Percentiles rank a stretch among this genome's conserved stretches.
phyloP scores from a whole-genome alignment of 2,888 invertebrate genomes.

The Leucophora obtusa region DNA sequence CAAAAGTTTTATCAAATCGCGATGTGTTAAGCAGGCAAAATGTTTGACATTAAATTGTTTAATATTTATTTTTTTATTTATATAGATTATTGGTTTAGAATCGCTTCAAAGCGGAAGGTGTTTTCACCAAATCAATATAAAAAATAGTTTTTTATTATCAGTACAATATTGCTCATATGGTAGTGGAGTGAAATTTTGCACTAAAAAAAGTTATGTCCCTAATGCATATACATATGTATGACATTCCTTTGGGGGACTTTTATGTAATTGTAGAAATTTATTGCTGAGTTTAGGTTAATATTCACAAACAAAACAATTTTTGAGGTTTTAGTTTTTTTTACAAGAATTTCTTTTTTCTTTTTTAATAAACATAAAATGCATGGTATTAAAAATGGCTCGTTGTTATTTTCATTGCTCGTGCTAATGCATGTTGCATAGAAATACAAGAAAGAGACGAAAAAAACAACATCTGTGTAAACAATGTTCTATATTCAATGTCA shows the following conservation, averaged over 20 bases:
- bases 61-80: no score
- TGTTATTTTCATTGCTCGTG: background rate
- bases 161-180: no score
- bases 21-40: no score
- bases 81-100: no score
- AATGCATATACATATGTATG: background rate
- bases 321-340: background rate
- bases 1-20: no score
- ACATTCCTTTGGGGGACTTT: constrained; percentile 27
- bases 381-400: background rate
- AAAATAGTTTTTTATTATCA: no score
- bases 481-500: constrained; percentile 55
- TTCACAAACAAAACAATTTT: constrained; percentile 2
- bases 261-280: constrained; percentile 46
- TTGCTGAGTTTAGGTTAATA: constrained; percentile 37
- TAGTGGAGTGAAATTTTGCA: no score
- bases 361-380: background rate
- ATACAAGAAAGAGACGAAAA: constrained; percentile 20
- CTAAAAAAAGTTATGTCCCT: no score
- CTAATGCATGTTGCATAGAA: background rate
- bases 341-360: background rate
- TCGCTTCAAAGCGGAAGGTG: no score
- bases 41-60: no score
- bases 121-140: no score
- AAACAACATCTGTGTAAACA: constrained; percentile 45